Evolutionary conservation across 2,113 vertebrate genomes (phyloP), one percentile per base, ranked within the genome.

Genomic region (Vombatus ursinus): DNA sequence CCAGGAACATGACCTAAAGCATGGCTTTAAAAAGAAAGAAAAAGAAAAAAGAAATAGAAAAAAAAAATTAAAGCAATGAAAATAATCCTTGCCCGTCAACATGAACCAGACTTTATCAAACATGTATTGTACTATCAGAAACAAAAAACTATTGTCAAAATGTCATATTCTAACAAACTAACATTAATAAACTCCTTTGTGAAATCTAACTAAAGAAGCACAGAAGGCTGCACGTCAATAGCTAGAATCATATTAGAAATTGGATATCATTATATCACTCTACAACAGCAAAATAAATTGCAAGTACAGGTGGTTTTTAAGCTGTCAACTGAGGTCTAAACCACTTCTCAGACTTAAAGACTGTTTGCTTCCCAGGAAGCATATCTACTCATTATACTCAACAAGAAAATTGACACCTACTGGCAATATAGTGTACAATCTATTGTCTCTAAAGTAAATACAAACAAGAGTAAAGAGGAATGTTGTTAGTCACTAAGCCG

Each of bases 131-230:
- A 91, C 52, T 68, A 93, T 5, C 53, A 91, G 94, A 97, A 97
- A 57, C 25, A 84, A 84, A 84, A 84, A 84, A 44, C 95, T 94
- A 98, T 95, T 95, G n/a, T 44, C 97, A 97, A 98, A 98, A 96
- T 57, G 50, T 91, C 92, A 94, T 77, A 93, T 95, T 94, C 89
- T 44, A n/a, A 84, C n/a, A 44, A 84, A 84, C 68, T 84, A 84
- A 84, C n/a, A 77, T 77, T 77, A 77, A 84, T 84, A 84, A n/a
- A 44, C 7, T 23, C 16, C 19, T 93, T 94, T 97, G 51, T 93
- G 52, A 95, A 97, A 96, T 52, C 31, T 61, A 95, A 92, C n/a
- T 44, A 23, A 31, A 57, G 57, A 68, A 77, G 4, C 37, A n/a
- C 16, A 4, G n/a, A 84, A 97, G 48, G 47, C 50, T 68, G 61